Evolutionary conservation across 2,888 invertebrate genomes (phyloP).

Genomic region (Chloroclysta siterata): DNA sequence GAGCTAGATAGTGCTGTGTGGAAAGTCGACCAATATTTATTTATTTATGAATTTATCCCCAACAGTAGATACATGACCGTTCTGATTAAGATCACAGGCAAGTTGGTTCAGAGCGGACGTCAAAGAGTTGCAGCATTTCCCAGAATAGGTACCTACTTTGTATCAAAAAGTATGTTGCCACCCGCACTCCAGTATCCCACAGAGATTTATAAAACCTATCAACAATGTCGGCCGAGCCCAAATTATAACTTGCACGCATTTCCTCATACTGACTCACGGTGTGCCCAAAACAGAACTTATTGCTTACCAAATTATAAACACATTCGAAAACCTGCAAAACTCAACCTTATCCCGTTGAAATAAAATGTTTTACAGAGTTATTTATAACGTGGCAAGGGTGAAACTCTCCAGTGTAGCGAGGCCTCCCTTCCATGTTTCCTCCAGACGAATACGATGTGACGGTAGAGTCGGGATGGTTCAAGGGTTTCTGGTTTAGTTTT

Average conservation of each 20-base stretch:
- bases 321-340: conserved; percentile 39
- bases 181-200: conserved; percentile 49
- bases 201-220: conserved; percentile 70
- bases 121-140: conserved; percentile 37
- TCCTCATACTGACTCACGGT: conserved; percentile 82
- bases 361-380: conserved; percentile 38
- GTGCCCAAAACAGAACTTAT: conserved; percentile 83
- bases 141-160: conserved; percentile 32
- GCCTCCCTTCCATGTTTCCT: conserved; percentile 54
- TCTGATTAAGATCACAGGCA: conserved; percentile 25
- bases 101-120: conserved; percentile 33
- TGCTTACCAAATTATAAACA: conserved; percentile 59
- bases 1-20: too few species aligned
- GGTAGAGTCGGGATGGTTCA: conserved; percentile 55
- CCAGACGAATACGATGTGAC: conserved; percentile 44
- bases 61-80: not conserved
- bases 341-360: conserved; percentile 38
- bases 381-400: conserved; percentile 53
- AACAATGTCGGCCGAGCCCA: conserved; percentile 78
- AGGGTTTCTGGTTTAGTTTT: conserved; percentile 61
- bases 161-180: conserved; percentile 46
- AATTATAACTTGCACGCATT: conserved; percentile 83
- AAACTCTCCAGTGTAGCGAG: conserved; percentile 56
- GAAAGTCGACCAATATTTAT: too few species aligned
- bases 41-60: conserved; percentile 14